Evolutionary conservation across 2,113 vertebrate genomes (phyloP).

Genomic region (Gallinago media): DNA sequence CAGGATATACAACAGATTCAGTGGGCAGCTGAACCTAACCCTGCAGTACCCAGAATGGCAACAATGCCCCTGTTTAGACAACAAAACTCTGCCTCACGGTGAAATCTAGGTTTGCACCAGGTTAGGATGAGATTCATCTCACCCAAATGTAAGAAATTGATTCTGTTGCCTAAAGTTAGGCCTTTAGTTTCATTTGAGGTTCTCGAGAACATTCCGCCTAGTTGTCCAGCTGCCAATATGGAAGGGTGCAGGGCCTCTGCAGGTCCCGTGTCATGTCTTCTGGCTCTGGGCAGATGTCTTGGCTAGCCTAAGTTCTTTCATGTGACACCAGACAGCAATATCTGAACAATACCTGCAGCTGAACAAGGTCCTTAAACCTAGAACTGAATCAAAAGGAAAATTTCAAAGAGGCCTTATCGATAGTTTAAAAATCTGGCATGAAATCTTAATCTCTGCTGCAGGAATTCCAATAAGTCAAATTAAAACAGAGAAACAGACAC

Average conservation of each 20-base stretch:
- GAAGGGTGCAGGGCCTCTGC: neutral
- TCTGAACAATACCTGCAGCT: neutral
- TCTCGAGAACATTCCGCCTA: neutral
- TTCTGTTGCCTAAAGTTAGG: neutral
- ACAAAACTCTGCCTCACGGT: neutral
- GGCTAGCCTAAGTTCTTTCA: neutral
- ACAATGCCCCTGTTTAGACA: neutral
- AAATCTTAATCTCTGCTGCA: neutral
- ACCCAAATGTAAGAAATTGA: neutral
- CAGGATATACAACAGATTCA: neutral
- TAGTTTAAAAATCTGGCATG: neutral
- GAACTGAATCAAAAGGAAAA: neutral
- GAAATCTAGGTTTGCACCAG: neutral
- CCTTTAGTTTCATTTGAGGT: neutral
- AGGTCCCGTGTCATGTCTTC: neutral
- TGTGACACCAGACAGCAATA: neutral
- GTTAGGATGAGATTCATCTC: neutral
- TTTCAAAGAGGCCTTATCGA: neutral
- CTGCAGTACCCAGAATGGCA: neutral
- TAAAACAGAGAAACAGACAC: neutral
- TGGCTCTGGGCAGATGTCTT: neutral
- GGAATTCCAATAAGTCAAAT: neutral
- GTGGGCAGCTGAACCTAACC: neutral
- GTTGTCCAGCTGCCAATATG: fast-evolving
- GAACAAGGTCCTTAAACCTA: neutral